Conservation (phyloP, 1,140 invertebrate species). For the Medauroidea extradentata region DNA sequence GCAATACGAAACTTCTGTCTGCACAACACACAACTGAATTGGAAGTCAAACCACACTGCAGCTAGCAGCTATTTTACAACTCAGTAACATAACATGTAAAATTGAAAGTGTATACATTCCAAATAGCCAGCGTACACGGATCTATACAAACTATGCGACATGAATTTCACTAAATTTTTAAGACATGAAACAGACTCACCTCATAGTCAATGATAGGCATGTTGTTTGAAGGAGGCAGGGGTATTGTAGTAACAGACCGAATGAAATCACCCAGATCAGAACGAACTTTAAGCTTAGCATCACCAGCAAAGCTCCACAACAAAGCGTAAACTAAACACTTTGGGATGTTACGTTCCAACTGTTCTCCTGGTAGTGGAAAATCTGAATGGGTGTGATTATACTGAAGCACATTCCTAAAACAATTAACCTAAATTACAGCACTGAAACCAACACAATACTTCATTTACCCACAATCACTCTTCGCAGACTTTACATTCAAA, state of each 20-base stretch:
- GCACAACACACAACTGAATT: too few relatives aligned
- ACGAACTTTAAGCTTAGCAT: slow-evolving; percentile 91
- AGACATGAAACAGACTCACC: slow-evolving; percentile 54
- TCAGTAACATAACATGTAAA: too few relatives aligned
- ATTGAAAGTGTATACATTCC: too few relatives aligned
- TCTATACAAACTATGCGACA: too few relatives aligned
- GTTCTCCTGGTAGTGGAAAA: slow-evolving; percentile 90
- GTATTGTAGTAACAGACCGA: slow-evolving; percentile 89
- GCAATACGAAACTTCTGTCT: too few relatives aligned
- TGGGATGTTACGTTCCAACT: slow-evolving; percentile 89
- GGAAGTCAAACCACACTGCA: too few relatives aligned
- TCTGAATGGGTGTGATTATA: slow-evolving; percentile 93
- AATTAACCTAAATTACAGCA: slow-evolving; percentile 12
- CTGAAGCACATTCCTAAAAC: slow-evolving; percentile 74
- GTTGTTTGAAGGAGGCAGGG: slow-evolving; percentile 75
- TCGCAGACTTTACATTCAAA: too few relatives aligned
- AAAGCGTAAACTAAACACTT: slow-evolving; percentile 90
- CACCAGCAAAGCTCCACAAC: slow-evolving; percentile 97
- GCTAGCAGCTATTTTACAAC: too few relatives aligned
- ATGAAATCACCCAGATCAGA: slow-evolving; percentile 96
- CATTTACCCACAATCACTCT: too few relatives aligned
- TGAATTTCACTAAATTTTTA: too few relatives aligned
- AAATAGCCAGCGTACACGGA: too few relatives aligned
- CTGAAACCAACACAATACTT: background rate
- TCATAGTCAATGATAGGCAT: slow-evolving; percentile 95